Evolutionary conservation across 2,888 invertebrate species (phyloP), one percentile per base, ranked within the genome.

Genomic region (Rotaria socialis): DNA sequence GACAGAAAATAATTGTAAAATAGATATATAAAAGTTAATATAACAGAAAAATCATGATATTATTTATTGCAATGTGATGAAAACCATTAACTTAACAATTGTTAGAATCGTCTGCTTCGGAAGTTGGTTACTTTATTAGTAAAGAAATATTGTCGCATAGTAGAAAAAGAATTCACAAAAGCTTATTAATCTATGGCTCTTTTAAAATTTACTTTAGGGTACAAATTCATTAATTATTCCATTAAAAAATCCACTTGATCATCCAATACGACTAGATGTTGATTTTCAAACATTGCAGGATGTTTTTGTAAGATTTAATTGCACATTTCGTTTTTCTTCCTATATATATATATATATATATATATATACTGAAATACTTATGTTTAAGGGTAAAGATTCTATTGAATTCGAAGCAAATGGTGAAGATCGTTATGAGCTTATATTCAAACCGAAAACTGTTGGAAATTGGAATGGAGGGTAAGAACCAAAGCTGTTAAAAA

Each of bases 181-280:
- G 0, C 10, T 35, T 1, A 11, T 27, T n/a, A 27, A 47, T 2
- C 0, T 5, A 80, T n/a, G 10, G 19, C 4, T n/a, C 1, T 24
- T 47, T 80, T 8, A 11, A 24, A 7, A 8, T 43, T 47, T 7
- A 35, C 14, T 67, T 19, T 67, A 80, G 80, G 85, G 85, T 16
- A 60, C 75, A 35, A 89, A 89, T 74, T 91, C 90, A 56, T 88
- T 91, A 84, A 90, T 91, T 87, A 90, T 91, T 47, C 90, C 91
- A 43, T 91, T 91, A 89, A 88, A 89, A 84, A 91, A 91, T 88
- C 91, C 91, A 74, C 89, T 90, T 87, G 90, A 91, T 88, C 88
- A 89, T 55, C 88, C 90, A 56, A 89, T 91, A 22, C 56, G 89
- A 14, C 89, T 90, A 56, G 89, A 89, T 85, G 89, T 91, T 7